Conservation (phyloP, 2,113 vertebrate genomes). For the Ursus arctos region DNA sequence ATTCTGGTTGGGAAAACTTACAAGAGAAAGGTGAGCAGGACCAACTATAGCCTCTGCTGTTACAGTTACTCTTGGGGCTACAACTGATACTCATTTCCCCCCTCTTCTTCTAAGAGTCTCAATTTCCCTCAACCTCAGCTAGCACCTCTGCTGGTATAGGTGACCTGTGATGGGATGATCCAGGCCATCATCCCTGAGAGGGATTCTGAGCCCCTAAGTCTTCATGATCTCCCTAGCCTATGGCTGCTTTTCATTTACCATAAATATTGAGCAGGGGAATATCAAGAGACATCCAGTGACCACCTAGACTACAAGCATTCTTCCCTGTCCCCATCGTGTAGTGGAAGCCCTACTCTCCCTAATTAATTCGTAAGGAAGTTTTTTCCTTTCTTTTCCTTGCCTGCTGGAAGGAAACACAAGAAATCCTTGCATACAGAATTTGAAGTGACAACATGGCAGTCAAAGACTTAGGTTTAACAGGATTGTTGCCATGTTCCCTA, state of each 20-base stretch:
- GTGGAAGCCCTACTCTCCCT: background rate
- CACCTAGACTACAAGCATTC: background rate
- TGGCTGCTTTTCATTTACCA: background rate
- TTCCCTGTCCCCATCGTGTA: background rate
- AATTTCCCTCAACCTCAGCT: background rate
- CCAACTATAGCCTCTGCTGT: background rate
- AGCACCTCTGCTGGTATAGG: background rate
- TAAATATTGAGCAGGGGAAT: background rate
- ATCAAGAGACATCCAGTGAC: background rate
- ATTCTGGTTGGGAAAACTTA: background rate
- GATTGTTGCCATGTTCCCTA: background rate
- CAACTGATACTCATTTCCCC: background rate
- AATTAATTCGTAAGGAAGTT: background rate
- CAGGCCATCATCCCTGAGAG: background rate
- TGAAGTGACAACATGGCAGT: background rate
- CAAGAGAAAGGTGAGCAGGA: background rate
- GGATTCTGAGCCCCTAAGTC: background rate
- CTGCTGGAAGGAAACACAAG: background rate
- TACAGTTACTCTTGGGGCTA: background rate
- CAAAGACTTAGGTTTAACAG: background rate
- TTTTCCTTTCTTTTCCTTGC: background rate
- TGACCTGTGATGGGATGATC: background rate
- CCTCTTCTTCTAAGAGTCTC: background rate
- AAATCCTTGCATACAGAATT: background rate
- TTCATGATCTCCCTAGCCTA: background rate